phyloP scores from a whole-genome alignment of 1,140 invertebrate species.

The Magallana gigas region DNA sequence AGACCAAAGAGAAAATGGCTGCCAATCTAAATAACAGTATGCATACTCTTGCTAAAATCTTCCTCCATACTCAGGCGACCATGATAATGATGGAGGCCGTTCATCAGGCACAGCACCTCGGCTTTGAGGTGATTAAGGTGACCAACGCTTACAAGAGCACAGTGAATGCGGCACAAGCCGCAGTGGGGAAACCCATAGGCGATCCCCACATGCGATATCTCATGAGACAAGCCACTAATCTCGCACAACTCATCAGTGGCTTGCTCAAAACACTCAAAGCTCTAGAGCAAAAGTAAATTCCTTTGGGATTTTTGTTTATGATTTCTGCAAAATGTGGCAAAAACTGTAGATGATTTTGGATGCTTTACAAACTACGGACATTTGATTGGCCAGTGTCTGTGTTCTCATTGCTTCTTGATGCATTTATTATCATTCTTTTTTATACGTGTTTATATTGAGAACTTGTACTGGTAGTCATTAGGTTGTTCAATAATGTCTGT shows the following conservation, averaged over 20 bases:
- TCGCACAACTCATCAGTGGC: slow-evolving; percentile 89
- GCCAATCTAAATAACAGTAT: slow-evolving; percentile 78
- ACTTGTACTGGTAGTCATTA: too few species aligned
- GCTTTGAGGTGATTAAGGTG: slow-evolving; percentile 89
- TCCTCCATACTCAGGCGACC: slow-evolving; percentile 79
- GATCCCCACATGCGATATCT: slow-evolving; percentile 81
- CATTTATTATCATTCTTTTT: slow-evolving; percentile 3
- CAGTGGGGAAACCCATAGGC: slow-evolving; percentile 74
- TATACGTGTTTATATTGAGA: neutral
- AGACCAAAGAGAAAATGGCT: slow-evolving; percentile 81
- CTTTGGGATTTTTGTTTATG: neutral
- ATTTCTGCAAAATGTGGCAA: neutral
- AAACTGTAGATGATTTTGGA: neutral
- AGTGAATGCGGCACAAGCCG: slow-evolving; percentile 78
- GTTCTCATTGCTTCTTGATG: slow-evolving; percentile 4
- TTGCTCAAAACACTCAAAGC: slow-evolving; percentile 89
- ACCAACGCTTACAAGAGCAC: slow-evolving; percentile 86
- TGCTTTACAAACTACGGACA: too few species aligned
- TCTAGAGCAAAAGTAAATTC: slow-evolving; percentile 79
- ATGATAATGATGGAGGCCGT: slow-evolving; percentile 84
- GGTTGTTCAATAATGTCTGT: too few species aligned
- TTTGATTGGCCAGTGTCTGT: neutral
- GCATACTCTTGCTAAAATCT: slow-evolving; percentile 74
- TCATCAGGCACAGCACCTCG: slow-evolving; percentile 88
- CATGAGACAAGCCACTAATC: slow-evolving; percentile 87